Evolutionary conservation across 2,113 vertebrate genomes (phyloP).

Genomic region (Caranx ignobilis): DNA sequence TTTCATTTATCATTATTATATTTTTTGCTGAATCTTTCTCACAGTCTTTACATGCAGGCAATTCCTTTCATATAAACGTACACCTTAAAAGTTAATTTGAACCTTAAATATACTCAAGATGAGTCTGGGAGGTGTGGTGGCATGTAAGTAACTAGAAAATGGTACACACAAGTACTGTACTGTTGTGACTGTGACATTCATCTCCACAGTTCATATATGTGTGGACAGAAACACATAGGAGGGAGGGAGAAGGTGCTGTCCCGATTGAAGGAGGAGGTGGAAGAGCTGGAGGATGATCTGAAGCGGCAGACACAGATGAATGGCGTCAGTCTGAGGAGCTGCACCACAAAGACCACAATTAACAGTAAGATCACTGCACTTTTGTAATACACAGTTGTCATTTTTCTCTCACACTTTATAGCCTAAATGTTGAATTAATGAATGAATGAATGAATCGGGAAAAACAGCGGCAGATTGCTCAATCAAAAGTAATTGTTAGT

Average conservation of each 20-base stretch:
- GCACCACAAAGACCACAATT: conserved; percentile 82
- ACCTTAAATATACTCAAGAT: too few species aligned
- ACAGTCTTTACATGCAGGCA: not conserved
- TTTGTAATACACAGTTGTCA: not conserved
- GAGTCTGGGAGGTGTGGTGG: not conserved
- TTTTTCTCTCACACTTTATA: not conserved
- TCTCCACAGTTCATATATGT: conserved; percentile 43
- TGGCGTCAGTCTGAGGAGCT: conserved; percentile 85
- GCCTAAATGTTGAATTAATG: too few species aligned
- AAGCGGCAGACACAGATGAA: conserved; percentile 83
- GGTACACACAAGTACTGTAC: not conserved
- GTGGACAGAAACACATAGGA: conserved; percentile 15
- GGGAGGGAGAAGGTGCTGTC: conserved; percentile 47
- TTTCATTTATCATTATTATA: not conserved
- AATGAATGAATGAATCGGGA: too few species aligned
- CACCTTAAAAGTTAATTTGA: too few species aligned
- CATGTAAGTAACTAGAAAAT: not conserved
- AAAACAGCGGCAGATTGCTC: too few species aligned
- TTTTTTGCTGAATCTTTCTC: not conserved
- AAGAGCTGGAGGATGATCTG: conserved; percentile 83
- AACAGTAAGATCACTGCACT: conserved; percentile 78
- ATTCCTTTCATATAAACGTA: not conserved
- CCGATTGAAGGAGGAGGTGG: conserved; percentile 80
- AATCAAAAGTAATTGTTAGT: too few species aligned
- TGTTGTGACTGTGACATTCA: not conserved